phyloP scores from a whole-genome alignment of 37 sponge, comb jelly and placozoan species.

The Eunapius fragilis region DNA sequence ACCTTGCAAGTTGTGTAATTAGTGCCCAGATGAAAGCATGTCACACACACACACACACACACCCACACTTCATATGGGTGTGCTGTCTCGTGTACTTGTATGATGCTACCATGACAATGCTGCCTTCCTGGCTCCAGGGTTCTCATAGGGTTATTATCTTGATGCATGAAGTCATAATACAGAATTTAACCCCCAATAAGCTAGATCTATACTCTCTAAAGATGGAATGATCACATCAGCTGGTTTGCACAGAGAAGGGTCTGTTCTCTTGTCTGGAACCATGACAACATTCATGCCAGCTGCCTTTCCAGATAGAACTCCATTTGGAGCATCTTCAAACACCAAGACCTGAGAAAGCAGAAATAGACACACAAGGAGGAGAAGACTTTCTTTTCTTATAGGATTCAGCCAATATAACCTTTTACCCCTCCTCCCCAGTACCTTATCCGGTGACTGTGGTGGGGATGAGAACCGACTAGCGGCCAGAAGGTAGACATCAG shows the following conservation, averaged over 20 bases:
- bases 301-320: slow-evolving; percentile 82
- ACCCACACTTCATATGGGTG: too few species aligned
- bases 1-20: too few species aligned
- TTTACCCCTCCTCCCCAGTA: background rate
- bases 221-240: slow-evolving; percentile 80
- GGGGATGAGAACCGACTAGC: slow-evolving; percentile 71
- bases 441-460: slow-evolving; percentile 62
- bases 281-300: slow-evolving; percentile 91
- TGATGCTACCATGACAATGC: too few species aligned
- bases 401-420: too few species aligned
- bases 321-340: slow-evolving; percentile 98
- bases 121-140: too few species aligned
- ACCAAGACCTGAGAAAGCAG: slow-evolving; percentile 82
- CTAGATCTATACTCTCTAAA: slow-evolving; percentile 66
- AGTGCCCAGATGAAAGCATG: too few species aligned
- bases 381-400: too few species aligned
- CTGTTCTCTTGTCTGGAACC: slow-evolving; percentile 81
- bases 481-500: slow-evolving; percentile 87
- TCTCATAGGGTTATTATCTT: too few species aligned
- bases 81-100: too few species aligned
- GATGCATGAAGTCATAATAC: too few species aligned
- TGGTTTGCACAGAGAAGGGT: slow-evolving; percentile 54
- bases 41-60: too few species aligned
- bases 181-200: slow-evolving; percentile 75
- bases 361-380: too few species aligned